A percentile compares a stretch with the other conserved stretches of the same genome.
Conservation (phyloP, 1,140 invertebrate genomes). For the Coelopa frigida region DNA sequence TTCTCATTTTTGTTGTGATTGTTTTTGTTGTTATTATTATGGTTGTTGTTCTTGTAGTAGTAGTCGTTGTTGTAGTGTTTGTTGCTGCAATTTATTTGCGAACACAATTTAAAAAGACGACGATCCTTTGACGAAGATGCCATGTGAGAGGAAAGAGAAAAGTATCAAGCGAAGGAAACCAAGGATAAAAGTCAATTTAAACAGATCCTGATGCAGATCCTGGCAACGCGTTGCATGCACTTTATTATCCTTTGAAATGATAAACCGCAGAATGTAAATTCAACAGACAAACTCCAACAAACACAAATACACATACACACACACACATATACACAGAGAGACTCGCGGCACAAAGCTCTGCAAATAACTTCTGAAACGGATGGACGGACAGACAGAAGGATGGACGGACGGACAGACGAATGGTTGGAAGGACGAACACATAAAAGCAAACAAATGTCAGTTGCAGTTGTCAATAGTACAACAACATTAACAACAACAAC, state of each 20-base stretch:
- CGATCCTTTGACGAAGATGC: no score
- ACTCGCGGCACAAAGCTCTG: no score
- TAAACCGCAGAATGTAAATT: constrained; percentile 7
- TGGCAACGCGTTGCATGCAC: constrained; percentile 6
- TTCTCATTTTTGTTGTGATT: background rate
- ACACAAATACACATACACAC: background rate
- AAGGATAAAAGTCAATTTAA: no score
- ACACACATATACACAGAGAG: background rate
- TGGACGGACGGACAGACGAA: background rate
- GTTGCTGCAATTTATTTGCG: no score
- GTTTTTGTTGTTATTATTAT: background rate
- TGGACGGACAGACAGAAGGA: background rate
- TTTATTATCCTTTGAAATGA: constrained; percentile 10
- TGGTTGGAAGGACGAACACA: constrained; percentile 4
- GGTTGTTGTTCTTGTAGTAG: background rate
- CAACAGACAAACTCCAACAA: background rate
- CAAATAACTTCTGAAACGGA: no score
- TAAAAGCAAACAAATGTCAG: constrained; percentile 15
- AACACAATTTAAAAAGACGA: no score
- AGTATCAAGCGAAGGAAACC: no score
- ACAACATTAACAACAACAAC: background rate
- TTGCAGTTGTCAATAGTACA: constrained; percentile 6
- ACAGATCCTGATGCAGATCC: background rate
- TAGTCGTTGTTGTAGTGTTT: no score
- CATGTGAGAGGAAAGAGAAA: no score